Conservation (phyloP, 1,140 invertebrate genomes). For the Anastrepha obliqua region DNA sequence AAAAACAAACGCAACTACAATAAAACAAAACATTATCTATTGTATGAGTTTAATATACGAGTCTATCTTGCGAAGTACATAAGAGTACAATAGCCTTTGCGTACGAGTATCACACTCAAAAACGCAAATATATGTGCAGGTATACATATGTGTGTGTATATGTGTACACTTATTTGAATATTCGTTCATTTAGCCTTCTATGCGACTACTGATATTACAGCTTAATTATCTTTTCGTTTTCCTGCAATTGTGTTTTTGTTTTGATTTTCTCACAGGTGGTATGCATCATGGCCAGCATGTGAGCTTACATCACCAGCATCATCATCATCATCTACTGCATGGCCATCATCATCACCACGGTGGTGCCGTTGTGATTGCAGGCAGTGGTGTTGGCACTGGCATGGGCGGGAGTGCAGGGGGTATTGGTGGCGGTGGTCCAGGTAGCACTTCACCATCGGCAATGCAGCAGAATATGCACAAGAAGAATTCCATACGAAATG, state of each 20-base stretch:
- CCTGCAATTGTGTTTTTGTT: neutral
- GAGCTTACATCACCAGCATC: slow-evolving; percentile 74
- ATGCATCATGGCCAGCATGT: slow-evolving; percentile 56
- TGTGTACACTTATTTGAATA: neutral
- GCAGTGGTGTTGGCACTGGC: slow-evolving; percentile 72
- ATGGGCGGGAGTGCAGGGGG: slow-evolving; percentile 65
- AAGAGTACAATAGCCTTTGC: neutral
- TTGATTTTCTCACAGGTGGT: slow-evolving; percentile 51
- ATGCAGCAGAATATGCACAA: slow-evolving; percentile 78
- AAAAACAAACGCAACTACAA: neutral
- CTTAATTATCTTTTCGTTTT: slow-evolving; percentile 53
- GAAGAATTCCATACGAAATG: slow-evolving; percentile 80
- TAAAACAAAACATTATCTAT: slow-evolving; percentile 19
- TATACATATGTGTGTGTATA: neutral
- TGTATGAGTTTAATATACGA: slow-evolving; percentile 2
- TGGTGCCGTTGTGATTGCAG: slow-evolving; percentile 71
- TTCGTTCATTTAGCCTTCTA: neutral
- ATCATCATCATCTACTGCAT: slow-evolving; percentile 72
- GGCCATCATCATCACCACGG: slow-evolving; percentile 74
- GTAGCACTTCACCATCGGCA: slow-evolving; percentile 73
- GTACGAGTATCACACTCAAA: too few species aligned
- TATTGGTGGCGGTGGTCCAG: slow-evolving; percentile 73
- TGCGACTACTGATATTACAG: neutral
- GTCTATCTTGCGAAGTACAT: neutral
- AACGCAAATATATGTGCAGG: too few species aligned